Percentiles rank a stretch among this genome's conserved stretches.
phyloP scores from a whole-genome alignment of 2,888 invertebrate genomes.

The Ectemnius continuus region DNA sequence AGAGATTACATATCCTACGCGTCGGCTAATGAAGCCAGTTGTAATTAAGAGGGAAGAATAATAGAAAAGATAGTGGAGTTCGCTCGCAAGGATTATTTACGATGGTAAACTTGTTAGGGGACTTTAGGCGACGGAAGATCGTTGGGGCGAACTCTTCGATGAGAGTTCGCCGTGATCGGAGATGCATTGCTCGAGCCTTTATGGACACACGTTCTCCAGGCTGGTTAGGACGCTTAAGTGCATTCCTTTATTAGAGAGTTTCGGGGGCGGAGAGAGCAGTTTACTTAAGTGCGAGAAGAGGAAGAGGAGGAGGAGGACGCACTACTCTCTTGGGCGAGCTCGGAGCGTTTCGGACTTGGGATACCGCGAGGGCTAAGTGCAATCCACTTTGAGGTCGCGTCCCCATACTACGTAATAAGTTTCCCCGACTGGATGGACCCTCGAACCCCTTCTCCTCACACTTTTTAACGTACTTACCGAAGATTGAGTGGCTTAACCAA shows the following conservation, averaged over 20 bases:
- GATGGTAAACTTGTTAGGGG: too few relatives aligned
- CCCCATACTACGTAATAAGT: slow-evolving; percentile 35
- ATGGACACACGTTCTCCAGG: slow-evolving; percentile 41
- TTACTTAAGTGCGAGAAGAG: slow-evolving; percentile 58
- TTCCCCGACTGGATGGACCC: slow-evolving; percentile 1
- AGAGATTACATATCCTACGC: too few relatives aligned
- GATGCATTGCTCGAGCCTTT: slow-evolving; percentile 35
- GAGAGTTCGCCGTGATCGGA: neutral
- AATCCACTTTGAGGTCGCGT: slow-evolving; percentile 44
- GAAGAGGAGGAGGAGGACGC: slow-evolving; percentile 23
- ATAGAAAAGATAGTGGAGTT: too few relatives aligned
- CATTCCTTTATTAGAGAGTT: slow-evolving; percentile 61
- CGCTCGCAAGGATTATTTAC: too few relatives aligned
- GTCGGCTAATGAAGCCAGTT: too few relatives aligned
- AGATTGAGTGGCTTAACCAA: too few relatives aligned
- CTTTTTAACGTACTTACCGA: too few relatives aligned
- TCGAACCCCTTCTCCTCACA: too few relatives aligned
- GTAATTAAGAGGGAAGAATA: too few relatives aligned
- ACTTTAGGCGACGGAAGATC: too few relatives aligned
- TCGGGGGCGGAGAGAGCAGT: slow-evolving; percentile 46
- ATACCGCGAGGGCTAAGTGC: slow-evolving; percentile 53
- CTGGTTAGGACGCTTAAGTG: slow-evolving; percentile 50
- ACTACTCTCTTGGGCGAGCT: slow-evolving; percentile 13
- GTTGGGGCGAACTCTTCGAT: too few relatives aligned
- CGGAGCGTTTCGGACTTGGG: slow-evolving; percentile 59